These are phyloP conservation scores for Spea bombifrons DNA, from an alignment of 2,113 vertebrate species.

Conservation along the genomic window DNA sequence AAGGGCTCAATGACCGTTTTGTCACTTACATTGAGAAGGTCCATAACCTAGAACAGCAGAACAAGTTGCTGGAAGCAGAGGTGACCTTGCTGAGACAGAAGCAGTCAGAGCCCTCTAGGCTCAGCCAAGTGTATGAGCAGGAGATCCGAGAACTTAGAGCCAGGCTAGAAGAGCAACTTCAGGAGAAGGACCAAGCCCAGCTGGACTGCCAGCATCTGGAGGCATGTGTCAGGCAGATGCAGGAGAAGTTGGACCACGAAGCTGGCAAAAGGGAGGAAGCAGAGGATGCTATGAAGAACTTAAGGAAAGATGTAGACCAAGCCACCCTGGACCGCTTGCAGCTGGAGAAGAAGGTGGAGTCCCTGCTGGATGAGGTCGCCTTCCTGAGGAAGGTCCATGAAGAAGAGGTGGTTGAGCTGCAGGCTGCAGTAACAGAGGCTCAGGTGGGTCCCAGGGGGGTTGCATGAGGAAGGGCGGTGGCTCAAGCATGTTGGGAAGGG, in stretches of 20 bases:
- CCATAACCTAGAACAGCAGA: constrained; percentile 72
- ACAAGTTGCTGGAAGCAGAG: constrained; percentile 66
- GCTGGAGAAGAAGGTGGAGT: constrained; percentile 65
- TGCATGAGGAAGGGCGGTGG: constrained; percentile 15
- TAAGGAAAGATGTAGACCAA: constrained; percentile 63
- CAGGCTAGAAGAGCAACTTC: constrained; percentile 65
- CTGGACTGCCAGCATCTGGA: constrained; percentile 63
- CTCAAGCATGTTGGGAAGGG: background rate
- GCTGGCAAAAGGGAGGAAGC: constrained; percentile 54
- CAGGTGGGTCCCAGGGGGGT: constrained; percentile 31
- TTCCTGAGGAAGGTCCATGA: constrained; percentile 75
- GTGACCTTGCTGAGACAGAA: constrained; percentile 64
- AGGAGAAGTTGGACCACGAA: constrained; percentile 67
- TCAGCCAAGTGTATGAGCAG: constrained; percentile 68
- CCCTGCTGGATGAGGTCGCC: constrained; percentile 69
- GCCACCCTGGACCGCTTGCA: constrained; percentile 63
- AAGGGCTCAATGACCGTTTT: constrained; percentile 77
- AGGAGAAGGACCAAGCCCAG: constrained; percentile 67
- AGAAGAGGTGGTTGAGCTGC: constrained; percentile 66
- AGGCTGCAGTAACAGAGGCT: constrained; percentile 38
- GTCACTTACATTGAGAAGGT: constrained; percentile 78
- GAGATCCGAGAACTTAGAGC: constrained; percentile 66
- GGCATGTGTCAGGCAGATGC: constrained; percentile 60
- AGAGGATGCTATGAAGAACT: constrained; percentile 61
- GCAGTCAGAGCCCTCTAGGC: constrained; percentile 65